Conservation (phyloP, 2,797 vertebrate genomes). For the Cryptoprocta ferox region DNA sequence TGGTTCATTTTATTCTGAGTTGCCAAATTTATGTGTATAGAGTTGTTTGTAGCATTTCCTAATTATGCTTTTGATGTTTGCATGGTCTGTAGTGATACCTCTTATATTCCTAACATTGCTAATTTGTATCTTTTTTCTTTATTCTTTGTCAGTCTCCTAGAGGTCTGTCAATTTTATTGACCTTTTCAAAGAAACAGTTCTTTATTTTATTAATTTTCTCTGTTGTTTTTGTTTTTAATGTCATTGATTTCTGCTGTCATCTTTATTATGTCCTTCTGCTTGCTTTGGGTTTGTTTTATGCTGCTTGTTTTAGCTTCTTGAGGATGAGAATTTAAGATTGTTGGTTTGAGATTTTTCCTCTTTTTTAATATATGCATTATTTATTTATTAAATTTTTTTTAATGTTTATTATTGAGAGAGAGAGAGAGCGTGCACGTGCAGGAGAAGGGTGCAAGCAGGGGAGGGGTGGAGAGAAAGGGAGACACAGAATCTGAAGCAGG, state of each 20-base stretch:
- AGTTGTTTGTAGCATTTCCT: not conserved
- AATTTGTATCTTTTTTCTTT: not conserved
- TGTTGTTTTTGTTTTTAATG: not conserved
- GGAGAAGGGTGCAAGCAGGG: too few species aligned
- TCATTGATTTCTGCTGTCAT: not conserved
- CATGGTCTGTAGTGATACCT: not conserved
- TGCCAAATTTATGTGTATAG: not conserved
- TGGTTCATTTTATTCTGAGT: not conserved
- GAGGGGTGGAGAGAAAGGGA: too few species aligned
- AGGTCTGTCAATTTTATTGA: not conserved
- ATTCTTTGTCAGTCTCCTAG: not conserved
- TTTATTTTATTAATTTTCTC: conserved; percentile 39
- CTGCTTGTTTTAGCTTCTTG: too few species aligned
- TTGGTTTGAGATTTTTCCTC: not conserved
- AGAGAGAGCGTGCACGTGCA: too few species aligned
- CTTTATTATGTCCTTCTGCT: not conserved
- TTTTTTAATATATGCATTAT: not conserved
- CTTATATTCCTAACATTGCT: not conserved
- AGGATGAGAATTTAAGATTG: too few species aligned
- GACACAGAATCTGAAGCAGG: not conserved
- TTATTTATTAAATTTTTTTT: not conserved
- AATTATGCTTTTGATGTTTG: not conserved
- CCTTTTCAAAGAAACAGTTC: not conserved
- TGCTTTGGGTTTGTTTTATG: not conserved
- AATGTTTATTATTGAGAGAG: too few species aligned